Percentiles rank a stretch among this genome's conserved stretches.
Conservation (phyloP, 2,113 vertebrate genomes). For the Sapayoa aenigma region DNA sequence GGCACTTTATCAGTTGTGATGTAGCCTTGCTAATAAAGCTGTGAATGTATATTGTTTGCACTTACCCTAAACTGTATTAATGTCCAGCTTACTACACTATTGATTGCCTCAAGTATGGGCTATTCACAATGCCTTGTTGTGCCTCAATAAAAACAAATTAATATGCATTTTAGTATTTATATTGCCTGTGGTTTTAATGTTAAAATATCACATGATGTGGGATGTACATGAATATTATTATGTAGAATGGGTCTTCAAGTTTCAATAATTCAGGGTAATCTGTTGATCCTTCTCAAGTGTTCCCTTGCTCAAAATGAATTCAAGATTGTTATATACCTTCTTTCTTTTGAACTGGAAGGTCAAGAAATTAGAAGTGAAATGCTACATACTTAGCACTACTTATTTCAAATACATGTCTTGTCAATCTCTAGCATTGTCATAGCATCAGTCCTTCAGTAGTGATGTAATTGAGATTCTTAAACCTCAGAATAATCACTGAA, state of each 20-base stretch:
- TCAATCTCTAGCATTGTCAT: background rate
- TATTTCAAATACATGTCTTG: background rate
- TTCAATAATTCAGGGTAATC: background rate
- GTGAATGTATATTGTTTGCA: slow-evolving; percentile 82
- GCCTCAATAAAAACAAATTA: slow-evolving; percentile 89
- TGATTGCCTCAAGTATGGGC: slow-evolving; percentile 75
- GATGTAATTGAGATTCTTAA: background rate
- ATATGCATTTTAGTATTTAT: slow-evolving; percentile 76
- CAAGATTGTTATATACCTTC: background rate
- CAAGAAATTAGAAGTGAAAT: background rate
- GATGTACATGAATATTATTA: background rate
- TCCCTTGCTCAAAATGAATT: background rate
- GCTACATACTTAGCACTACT: background rate
- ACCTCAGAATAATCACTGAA: background rate
- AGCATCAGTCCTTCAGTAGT: background rate
- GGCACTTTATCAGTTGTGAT: slow-evolving; percentile 83
- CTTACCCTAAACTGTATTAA: slow-evolving; percentile 75
- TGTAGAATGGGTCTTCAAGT: background rate
- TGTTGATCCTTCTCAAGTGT: background rate
- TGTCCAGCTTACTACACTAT: slow-evolving; percentile 74
- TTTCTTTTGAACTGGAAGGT: background rate
- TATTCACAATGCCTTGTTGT: slow-evolving; percentile 82
- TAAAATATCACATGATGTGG: background rate
- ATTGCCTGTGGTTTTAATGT: slow-evolving; percentile 39
- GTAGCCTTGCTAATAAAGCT: slow-evolving; percentile 78